Evolutionary conservation across 2,113 vertebrate genomes (phyloP), one percentile per base, ranked within the genome.

Genomic region (Oncorhynchus gorbuscha): DNA sequence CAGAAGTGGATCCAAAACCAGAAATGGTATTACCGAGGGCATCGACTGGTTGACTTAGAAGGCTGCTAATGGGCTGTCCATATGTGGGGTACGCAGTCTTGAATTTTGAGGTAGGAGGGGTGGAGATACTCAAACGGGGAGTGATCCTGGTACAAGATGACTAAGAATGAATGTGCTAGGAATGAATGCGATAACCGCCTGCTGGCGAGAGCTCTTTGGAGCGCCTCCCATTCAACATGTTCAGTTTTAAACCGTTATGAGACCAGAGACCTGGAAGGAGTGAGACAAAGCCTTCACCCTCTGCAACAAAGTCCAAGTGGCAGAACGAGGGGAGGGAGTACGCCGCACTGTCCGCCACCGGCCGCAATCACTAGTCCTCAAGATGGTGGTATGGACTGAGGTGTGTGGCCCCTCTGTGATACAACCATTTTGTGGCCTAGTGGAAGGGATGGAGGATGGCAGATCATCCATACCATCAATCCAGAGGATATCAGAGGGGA

Each of bases 161-260:
- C 48, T n/a, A n/a, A 73, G 2, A 49, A 12, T 20, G 71, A 24
- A 39, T 11, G 48, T 73, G 22, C 6, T 78, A 30, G 76, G 71
- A 1, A 78, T 73, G 5, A 78, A 78, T 59, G 76, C 69, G 2
- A 58, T 76, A 18, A 20, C 26, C 1, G n/a, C 69, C 11, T 76
- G 66, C 6, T 76, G 74, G 74, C 11, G 49, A n/a, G 14, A 3
- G 48, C 59, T 28, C 32, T 32, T 20, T 26, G 51, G 24, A 20
- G 45, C 5, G 1, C 3, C 24, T 14, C 69, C 18, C 45, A 9
- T 30, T 24, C 24, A 2, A 24, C n/a, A 1, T 12, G n/a, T 3
- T 24, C 55, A n/a, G 61, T 73, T 11, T 11, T 59, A 72, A 16
- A 32, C 49, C 55, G 59, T 30, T 13, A 26, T 59, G 7, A 13